Evolutionary conservation across 2,888 invertebrate genomes (phyloP), one percentile per base, ranked within the genome.

Genomic region (Gerris lacustris): DNA sequence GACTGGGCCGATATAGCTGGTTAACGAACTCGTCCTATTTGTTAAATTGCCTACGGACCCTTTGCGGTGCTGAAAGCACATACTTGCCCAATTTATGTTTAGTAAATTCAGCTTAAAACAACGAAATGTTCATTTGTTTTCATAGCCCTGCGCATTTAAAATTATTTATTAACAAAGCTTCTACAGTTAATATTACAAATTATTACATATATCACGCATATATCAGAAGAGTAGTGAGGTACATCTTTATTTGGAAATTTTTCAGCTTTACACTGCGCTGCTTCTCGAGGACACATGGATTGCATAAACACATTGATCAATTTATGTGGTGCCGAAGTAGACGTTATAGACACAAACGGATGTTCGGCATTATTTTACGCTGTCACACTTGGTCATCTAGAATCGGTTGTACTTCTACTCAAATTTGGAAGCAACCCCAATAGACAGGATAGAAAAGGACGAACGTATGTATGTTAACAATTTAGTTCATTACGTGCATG

Each of bases 331-430:
- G 92, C 94, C 2, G 88, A 90, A 44, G 90, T 94, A 0, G 95
- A 97, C 80, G 87, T 92, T 15, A 88, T 89, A 31, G 97, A 98
- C 81, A 90, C 90, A 67, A 96, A 96, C 79, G 96, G 96, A 0
- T 97, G 96, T 79, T 95, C 97, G 0, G 92, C 98, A 0, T 82
- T 99, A 44, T 98, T 98, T 81, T 99, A 98, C 79, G 94, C 98
- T 5, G 94, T 96, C 2, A 96, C 97, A 0, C 83, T 97, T 69
- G 96, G 97, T 0, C 97, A 98, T 79, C 92, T 94, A 0, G 95
- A 96, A 79, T 94, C 96, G 18, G 95, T 96, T 0, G 88, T 91
- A 5, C 84, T 94, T 5, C 83, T 99, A 64, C 83, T 99, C n/a
- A 88, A 91, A 73, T 88, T 92, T 74, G 94, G 93, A 0, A 93